Evolutionary conservation across 2,113 vertebrate species (phyloP).

Genomic region (Boleophthalmus pectinirostris): DNA sequence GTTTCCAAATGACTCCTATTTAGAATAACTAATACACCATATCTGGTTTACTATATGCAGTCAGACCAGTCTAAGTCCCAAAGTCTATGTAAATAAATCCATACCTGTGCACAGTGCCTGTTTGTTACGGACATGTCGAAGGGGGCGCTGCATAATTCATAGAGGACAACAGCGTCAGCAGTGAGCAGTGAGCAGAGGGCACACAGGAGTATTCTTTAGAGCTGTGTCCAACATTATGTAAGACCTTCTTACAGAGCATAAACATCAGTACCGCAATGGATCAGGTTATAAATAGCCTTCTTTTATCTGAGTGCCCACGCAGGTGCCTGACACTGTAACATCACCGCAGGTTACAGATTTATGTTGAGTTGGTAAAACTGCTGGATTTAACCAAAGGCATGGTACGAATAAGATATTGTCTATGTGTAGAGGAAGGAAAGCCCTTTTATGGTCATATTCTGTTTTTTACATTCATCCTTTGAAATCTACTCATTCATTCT

Average conservation of each 20-base stretch:
- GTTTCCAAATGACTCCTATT: neutral
- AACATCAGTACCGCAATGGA: slow-evolving; percentile 44
- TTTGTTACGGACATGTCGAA: slow-evolving; percentile 32
- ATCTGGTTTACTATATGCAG: neutral
- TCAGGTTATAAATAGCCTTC: slow-evolving; percentile 58
- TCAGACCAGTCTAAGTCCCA: neutral
- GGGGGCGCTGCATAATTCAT: slow-evolving; percentile 52
- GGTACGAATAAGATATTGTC: slow-evolving; percentile 5
- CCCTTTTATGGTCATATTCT: slow-evolving; percentile 59
- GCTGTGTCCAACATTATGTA: slow-evolving; percentile 52
- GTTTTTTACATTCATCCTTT: slow-evolving; percentile 35
- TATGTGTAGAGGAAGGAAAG: slow-evolving; percentile 35
- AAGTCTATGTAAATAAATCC: slow-evolving; percentile 15
- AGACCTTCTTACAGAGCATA: slow-evolving; percentile 36
- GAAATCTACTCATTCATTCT: slow-evolving; percentile 51
- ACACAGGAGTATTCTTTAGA: slow-evolving; percentile 21
- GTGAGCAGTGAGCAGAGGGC: slow-evolving; percentile 22
- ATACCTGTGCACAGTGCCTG: slow-evolving; percentile 24
- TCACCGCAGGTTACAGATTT: slow-evolving; percentile 36
- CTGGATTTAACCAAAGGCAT: slow-evolving; percentile 11
- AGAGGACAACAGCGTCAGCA: slow-evolving; percentile 28
- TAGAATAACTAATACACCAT: neutral
- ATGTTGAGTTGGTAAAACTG: slow-evolving; percentile 11
- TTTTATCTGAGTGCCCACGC: slow-evolving; percentile 58
- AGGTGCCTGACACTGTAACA: slow-evolving; percentile 59